Evolutionary conservation across 2,113 vertebrate species (phyloP).

Genomic region (mouse (Mus musculus)): GRCm39 chr4:63594001-63594500

Average conservation of each 20-base stretch:
- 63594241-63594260: background rate
- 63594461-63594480: background rate
- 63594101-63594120: background rate
- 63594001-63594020: background rate
- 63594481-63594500: too few species aligned
- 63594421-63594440: background rate
- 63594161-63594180: background rate
- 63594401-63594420: too few species aligned
- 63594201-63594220: background rate
- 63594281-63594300: too few species aligned
- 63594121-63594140: background rate
- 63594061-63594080: background rate
- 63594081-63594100: background rate
- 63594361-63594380: background rate
- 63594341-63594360: background rate
- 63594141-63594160: background rate
- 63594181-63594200: background rate
- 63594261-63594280: accelerated
- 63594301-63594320: background rate
- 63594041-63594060: background rate
- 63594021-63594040: background rate
- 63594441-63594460: background rate
- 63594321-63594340: background rate
- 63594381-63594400: background rate
- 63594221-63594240: background rate